Percentiles rank a stretch among this genome's conserved stretches.
Conservation (phyloP, 2,113 vertebrate genomes). For the Callorhinus ursinus region DNA sequence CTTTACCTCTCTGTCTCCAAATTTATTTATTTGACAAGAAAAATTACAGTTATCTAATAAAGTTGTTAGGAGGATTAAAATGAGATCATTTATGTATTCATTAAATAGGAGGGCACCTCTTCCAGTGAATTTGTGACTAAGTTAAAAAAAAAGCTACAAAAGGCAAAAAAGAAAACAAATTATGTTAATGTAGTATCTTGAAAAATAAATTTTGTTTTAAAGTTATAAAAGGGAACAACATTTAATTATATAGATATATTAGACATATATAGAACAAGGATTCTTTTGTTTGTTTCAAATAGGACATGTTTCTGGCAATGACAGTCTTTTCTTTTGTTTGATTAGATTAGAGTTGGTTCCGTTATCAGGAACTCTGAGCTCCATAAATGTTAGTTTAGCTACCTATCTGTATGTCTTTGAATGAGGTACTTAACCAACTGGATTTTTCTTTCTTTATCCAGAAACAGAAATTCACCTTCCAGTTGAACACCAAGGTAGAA, state of each 20-base stretch:
- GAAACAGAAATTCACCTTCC: neutral
- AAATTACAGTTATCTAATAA: neutral
- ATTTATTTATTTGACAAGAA: neutral
- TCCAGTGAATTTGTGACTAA: neutral
- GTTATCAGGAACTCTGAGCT: neutral
- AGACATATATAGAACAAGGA: neutral
- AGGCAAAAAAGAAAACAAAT: neutral
- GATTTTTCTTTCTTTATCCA: neutral
- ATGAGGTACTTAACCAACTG: neutral
- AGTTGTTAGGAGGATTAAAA: neutral
- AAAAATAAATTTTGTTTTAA: slow-evolving; percentile 15
- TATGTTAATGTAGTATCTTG: neutral
- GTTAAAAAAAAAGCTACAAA: neutral
- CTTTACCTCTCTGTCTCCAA: neutral
- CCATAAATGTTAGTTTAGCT: neutral
- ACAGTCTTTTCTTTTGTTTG: neutral
- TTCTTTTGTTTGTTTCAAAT: neutral
- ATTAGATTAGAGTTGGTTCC: neutral
- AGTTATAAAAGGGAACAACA: neutral
- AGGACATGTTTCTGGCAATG: neutral
- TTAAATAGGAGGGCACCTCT: neutral
- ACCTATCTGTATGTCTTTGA: neutral
- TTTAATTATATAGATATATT: neutral
- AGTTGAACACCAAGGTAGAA: neutral
- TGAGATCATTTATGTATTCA: neutral